Percentiles rank a stretch among this genome's conserved stretches.
Conservation (phyloP, 2,888 invertebrate species). For the Meloe dianella region DNA sequence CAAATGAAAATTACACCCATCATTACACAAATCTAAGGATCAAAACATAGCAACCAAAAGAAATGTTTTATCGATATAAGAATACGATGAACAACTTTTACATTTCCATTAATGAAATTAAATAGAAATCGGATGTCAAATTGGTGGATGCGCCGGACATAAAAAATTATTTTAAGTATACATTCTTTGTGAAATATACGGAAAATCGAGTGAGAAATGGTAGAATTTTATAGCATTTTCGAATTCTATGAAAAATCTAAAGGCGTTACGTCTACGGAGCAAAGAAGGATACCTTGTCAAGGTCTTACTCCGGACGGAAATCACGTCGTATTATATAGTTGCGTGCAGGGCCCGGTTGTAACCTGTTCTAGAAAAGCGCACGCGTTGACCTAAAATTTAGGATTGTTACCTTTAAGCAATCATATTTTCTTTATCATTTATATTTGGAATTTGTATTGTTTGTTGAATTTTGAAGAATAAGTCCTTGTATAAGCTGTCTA, state of each 20-base stretch:
- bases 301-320: conserved; percentile 37
- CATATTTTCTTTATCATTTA: not conserved
- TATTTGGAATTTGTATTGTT: not conserved
- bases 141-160: conserved; percentile 28
- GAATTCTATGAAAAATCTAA: conserved; percentile 18
- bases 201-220: not conserved
- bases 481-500: no score
- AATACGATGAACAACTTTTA: no score
- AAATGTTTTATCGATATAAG: no score
- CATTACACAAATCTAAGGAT: not conserved
- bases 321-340: conserved; percentile 33
- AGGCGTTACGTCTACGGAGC: not conserved
- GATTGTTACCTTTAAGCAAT: not conserved
- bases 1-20: not conserved
- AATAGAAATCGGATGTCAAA: no score
- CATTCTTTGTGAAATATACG: not conserved
- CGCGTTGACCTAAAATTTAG: conserved; percentile 18
- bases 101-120: no score
- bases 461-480: not conserved
- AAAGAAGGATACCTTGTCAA: conserved; percentile 31
- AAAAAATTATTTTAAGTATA: not conserved
- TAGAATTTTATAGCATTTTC: not conserved
- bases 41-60: not conserved
- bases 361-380: conserved; percentile 31
- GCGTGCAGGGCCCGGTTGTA: conserved; percentile 23